Evolutionary conservation across 2,888 invertebrate species (phyloP).

Genomic region (Rhogogaster chlorosoma): DNA sequence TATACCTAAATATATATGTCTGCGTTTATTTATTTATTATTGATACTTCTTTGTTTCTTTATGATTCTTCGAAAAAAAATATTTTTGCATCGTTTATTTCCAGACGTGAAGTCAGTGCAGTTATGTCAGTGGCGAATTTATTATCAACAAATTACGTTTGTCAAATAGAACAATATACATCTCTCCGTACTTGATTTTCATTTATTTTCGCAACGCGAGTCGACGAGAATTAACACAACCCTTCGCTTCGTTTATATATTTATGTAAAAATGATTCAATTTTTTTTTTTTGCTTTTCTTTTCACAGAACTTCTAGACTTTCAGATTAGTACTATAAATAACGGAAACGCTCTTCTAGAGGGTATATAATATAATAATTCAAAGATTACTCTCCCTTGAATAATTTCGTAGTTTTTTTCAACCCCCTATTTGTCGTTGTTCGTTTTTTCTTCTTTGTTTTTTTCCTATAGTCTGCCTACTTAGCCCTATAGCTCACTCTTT

Average conservation of each 20-base stretch:
- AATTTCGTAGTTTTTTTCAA: background rate
- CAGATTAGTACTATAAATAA: background rate
- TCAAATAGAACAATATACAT: background rate
- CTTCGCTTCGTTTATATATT: background rate
- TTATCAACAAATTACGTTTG: background rate
- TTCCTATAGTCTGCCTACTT: background rate
- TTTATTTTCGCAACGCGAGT: background rate
- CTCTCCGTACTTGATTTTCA: background rate
- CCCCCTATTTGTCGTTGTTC: background rate
- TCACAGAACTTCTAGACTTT: background rate
- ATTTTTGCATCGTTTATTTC: conserved; percentile 16
- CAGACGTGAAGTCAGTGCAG: conserved; percentile 8
- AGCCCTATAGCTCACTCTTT: background rate
- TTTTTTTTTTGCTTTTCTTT: background rate
- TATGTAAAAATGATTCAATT: background rate
- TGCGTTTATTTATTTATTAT: background rate
- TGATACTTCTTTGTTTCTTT: background rate
- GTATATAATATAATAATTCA: background rate
- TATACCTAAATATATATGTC: background rate
- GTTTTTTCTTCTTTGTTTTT: background rate
- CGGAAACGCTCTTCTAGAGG: background rate
- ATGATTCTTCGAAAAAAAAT: background rate
- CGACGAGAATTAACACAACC: background rate
- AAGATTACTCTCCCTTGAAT: conserved; percentile 10
- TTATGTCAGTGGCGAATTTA: background rate